Evolutionary conservation across 1,140 invertebrate species (phyloP), one percentile per base, ranked within the genome.

Genomic region (Calephelis virginiensis): DNA sequence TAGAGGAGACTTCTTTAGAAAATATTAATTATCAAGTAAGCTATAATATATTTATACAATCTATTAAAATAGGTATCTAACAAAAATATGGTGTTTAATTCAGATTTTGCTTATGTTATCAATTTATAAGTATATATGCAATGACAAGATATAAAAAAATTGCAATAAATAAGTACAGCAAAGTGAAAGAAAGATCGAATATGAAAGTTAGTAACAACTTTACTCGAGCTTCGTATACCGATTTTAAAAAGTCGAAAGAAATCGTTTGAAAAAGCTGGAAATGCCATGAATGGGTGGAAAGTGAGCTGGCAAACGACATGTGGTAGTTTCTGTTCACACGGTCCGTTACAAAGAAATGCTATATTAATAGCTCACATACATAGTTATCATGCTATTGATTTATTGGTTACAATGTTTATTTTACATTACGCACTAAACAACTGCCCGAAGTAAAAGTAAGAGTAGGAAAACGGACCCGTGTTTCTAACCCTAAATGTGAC

Each of bases 221-320:
- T 73, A 72, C 71, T 70, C 70, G 69, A 74, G 71, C 72, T 14
- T 56, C 28, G 68, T 67, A 69, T 71, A 69, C 67, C 63, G 72
- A 76, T 65, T 73, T 78, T 75, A 83, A 78, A 81, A 80, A 77
- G 75, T 68, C 67, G 78, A 84, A 89, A 88, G 86, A 90, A 90
- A 90, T 89, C 86, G 81, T 74, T 79, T 78, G 76, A 86, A 89
- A 90, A 90, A 90, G 74, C 81, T 82, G 82, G 71, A 80, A 80
- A 77, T 76, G 75, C 87, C 86, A 83, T 87, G 86, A 90, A 90
- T 90, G 87, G 87, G 80, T 89, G 86, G 87, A 90, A 90, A 90
- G 88, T 85, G 83, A 85, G 83, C 75, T 80, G 75, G 70, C 77
- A 71, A 81, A 74, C 80, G 76, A 85, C 76, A 80, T 76, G 71